A percentile compares a stretch with the other conserved stretches of the same genome.
phyloP scores from a whole-genome alignment of 2,113 vertebrate genomes.

The Bungarus multicinctus region DNA sequence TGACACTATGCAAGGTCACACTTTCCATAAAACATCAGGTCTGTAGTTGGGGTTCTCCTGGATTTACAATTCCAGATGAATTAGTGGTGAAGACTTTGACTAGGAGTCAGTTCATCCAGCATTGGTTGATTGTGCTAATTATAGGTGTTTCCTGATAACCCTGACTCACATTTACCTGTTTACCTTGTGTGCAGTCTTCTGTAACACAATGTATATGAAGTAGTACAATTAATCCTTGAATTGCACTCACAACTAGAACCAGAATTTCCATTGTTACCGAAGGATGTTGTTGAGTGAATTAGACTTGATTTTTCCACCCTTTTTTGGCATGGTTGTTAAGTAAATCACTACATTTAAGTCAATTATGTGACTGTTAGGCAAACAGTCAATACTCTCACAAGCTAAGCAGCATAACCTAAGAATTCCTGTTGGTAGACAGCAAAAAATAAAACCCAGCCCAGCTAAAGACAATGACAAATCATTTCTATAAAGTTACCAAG shows the following conservation, averaged over 20 bases:
- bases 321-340: neutral
- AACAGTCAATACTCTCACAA: neutral
- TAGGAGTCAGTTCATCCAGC: neutral
- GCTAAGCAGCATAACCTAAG: neutral
- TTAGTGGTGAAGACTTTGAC: neutral
- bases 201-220: neutral
- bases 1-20: neutral
- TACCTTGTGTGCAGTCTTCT: neutral
- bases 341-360: neutral
- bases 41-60: neutral
- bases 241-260: neutral
- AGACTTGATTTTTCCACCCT: neutral
- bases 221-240: neutral
- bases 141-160: neutral
- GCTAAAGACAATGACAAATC: neutral
- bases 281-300: neutral
- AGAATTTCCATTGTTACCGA: neutral
- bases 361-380: neutral
- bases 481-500: neutral
- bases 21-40: neutral
- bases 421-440: neutral
- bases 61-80: neutral
- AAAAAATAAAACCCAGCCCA: neutral
- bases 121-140: neutral
- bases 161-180: neutral